Base-by-base conservation (phyloP, 2,113 vertebrate species). In the Entomyzon cyanotis region DNA sequence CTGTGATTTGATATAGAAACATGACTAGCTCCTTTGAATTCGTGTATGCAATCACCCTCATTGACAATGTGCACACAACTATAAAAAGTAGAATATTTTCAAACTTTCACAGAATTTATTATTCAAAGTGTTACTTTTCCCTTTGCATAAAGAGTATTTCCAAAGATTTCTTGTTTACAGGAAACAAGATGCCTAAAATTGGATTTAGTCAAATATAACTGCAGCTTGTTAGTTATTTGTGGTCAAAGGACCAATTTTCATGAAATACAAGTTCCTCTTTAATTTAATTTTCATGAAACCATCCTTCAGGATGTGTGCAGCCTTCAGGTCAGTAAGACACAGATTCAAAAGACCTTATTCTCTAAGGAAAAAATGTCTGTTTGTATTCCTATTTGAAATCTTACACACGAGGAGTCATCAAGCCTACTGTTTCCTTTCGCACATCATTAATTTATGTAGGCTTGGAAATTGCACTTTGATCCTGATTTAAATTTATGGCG, bases 251-350 rank as follows among this genome's bases (percentile, higher is more conserved):
- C 20, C 20, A 95, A 88, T 94, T 80, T 95, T 84, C 55, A 79
- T 78, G 41, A 64, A 93, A 90, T 9, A 2, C 42, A 68, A 67
- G 21, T 42, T 76, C 7, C n/a, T 50, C 37, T 90, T 77, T 90
- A 95, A 94, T 83, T 59, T 55, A 87, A 89, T 94, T 94, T 94
- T 90, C 37, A 84, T 94, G 31, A 91, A 79, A 91, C 15, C 14
- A 41, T 84, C 47, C 42, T 93, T 92, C 59, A 90, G 73, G 42
- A 90, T 77, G 16, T 68, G 15, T 82, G 59, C 47, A 83, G 62
- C 46, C 73, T 87, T 93, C n/a, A 55, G 79, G 87, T 93, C 92
- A 93, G 56, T 84, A 91, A 89, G 70, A 87, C 28, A 76, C 9
- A 87, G 23, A 64, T 92, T 62, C 47, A 69, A 84, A 89, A 86